Percentiles rank a stretch among this genome's conserved stretches.
phyloP scores from a whole-genome alignment of 2,113 vertebrate genomes.

The Ginglymostoma cirratum region DNA sequence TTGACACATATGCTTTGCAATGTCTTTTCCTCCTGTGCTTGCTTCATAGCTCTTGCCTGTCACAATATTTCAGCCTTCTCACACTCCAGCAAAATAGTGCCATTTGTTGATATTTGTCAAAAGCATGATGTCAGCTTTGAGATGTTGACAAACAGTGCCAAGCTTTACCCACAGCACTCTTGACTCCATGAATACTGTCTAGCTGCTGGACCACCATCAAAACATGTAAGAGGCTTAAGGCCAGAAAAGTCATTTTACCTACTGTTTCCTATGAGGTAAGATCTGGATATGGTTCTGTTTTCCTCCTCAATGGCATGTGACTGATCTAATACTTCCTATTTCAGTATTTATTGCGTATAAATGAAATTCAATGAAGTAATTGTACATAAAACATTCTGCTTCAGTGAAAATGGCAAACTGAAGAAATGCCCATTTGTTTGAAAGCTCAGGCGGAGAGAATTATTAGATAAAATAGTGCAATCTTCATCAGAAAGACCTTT shows the following conservation, averaged over 20 bases:
- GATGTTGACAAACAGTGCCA: background rate
- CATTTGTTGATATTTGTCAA: background rate
- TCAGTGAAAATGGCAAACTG: background rate
- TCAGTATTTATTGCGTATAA: background rate
- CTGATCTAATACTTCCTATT: background rate
- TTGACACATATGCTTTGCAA: background rate
- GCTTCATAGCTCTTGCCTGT: background rate
- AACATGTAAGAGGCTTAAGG: background rate
- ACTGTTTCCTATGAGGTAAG: background rate
- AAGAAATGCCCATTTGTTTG: background rate
- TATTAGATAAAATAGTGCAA: background rate
- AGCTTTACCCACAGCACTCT: background rate
- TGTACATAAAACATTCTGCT: background rate
- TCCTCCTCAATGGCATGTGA: background rate
- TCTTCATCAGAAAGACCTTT: background rate
- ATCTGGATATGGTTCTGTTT: background rate
- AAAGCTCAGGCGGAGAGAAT: background rate
- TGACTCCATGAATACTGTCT: background rate
- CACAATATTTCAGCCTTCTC: background rate
- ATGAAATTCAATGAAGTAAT: background rate
- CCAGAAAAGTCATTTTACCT: background rate
- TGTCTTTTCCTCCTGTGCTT: background rate
- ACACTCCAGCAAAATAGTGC: background rate
- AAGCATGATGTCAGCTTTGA: background rate
- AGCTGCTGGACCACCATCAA: background rate